Evolutionary conservation across 2,797 vertebrate species (phyloP).

Genomic region (Vultur gryphus): DNA sequence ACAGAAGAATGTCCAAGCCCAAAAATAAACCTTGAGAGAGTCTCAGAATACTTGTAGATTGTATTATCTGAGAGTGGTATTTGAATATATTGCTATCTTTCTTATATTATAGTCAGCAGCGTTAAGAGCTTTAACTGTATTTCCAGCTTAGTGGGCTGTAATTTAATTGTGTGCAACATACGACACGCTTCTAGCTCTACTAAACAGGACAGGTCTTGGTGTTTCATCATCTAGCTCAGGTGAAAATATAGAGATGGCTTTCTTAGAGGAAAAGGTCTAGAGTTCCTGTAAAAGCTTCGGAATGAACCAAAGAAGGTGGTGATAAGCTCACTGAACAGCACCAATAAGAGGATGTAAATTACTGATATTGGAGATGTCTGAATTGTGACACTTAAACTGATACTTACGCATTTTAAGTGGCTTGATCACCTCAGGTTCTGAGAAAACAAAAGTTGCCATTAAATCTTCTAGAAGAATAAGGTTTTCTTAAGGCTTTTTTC

Average conservation of each 20-base stretch:
- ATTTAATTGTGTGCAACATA: not conserved
- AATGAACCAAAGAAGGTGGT: not conserved
- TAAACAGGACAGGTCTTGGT: not conserved
- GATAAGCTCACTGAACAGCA: not conserved
- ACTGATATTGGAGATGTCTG: not conserved
- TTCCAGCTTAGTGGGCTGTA: not conserved
- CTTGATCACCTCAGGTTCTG: not conserved
- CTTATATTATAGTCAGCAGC: not conserved
- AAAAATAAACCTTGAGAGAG: not conserved
- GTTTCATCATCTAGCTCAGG: not conserved
- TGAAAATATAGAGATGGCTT: not conserved
- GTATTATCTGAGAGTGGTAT: not conserved
- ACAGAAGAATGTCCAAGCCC: not conserved
- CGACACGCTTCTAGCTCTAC: fast-evolving
- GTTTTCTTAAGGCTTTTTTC: not conserved
- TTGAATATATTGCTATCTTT: not conserved
- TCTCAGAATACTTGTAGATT: not conserved
- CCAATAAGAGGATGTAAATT: not conserved
- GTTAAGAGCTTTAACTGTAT: not conserved
- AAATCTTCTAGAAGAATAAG: not conserved
- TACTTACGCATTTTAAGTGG: not conserved
- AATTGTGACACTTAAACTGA: not conserved
- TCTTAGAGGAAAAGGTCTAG: not conserved
- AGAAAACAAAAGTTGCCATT: not conserved
- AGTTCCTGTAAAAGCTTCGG: not conserved